phyloP scores from a whole-genome alignment of 1,140 invertebrate genomes.

The Pachypeltis micranthus region DNA sequence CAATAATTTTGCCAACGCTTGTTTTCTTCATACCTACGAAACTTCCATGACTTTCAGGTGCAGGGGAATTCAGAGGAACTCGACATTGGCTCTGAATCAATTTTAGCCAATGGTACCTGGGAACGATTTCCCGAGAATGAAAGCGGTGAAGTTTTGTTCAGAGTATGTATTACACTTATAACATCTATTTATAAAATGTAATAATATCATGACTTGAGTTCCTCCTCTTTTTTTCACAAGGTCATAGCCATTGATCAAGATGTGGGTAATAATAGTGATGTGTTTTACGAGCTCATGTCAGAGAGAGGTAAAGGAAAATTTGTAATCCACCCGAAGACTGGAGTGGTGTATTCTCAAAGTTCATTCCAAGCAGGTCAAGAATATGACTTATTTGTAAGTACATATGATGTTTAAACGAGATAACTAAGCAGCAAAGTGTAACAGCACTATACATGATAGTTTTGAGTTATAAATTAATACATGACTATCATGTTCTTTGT shows the following conservation, averaged over 20 bases:
- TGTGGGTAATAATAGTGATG: conserved; percentile 62
- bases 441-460: no score
- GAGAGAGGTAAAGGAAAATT: conserved; percentile 60
- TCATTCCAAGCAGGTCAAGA: conserved; percentile 58
- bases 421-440: no score
- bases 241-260: conserved; percentile 77
- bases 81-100: conserved; percentile 38
- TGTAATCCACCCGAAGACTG: conserved; percentile 64
- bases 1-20: not conserved
- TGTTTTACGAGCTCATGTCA: conserved; percentile 69
- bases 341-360: conserved; percentile 58
- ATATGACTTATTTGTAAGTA: conserved; percentile 61
- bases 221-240: no score
- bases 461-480: no score
- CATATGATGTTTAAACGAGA: conserved; percentile 8
- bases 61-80: conserved; percentile 21
- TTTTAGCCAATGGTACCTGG: conserved; percentile 49
- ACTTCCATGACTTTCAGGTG: conserved; percentile 1
- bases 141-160: conserved; percentile 26
- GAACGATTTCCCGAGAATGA: conserved; percentile 33
- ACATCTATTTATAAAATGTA: not conserved
- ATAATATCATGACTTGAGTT: not conserved
- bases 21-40: not conserved
- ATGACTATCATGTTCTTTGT: conserved; percentile 14
- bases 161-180: no score